These are phyloP conservation scores for Tortrix viridana DNA, from an alignment of 2,888 invertebrate genomes.

Conservation along the genomic window DNA sequence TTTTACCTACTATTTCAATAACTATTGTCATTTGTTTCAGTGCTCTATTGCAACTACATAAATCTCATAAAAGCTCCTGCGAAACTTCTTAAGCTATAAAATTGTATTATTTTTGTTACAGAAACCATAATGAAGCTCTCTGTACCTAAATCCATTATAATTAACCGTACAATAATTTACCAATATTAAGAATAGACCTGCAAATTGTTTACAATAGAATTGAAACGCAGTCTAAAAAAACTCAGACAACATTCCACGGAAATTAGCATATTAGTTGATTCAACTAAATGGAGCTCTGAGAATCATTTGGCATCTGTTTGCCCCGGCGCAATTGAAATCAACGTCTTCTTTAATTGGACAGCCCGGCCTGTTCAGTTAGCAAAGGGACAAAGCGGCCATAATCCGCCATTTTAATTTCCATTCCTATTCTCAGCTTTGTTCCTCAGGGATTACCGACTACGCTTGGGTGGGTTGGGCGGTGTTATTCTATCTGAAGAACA, in stretches of 20 bases:
- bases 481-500: too few species aligned
- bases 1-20: too few species aligned
- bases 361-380: constrained; percentile 7
- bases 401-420: constrained; percentile 12
- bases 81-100: too few species aligned
- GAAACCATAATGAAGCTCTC: too few species aligned
- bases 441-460: constrained; percentile 9
- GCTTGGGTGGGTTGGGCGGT: neutral
- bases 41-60: too few species aligned
- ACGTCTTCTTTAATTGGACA: constrained; percentile 23
- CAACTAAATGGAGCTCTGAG: constrained; percentile 12
- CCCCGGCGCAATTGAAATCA: constrained; percentile 19
- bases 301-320: constrained; percentile 18
- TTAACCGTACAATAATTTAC: neutral
- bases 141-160: too few species aligned
- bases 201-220: constrained; percentile 1
- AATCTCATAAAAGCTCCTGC: too few species aligned
- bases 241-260: neutral
- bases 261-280: constrained; percentile 12
- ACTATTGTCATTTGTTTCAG: too few species aligned
- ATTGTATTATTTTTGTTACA: too few species aligned
- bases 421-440: constrained; percentile 13
- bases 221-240: too few species aligned
- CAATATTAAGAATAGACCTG: neutral
- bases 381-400: constrained; percentile 13